Conservation (phyloP, 92 coral and sea anemone genomes). For the Paragorgia papillata region DNA sequence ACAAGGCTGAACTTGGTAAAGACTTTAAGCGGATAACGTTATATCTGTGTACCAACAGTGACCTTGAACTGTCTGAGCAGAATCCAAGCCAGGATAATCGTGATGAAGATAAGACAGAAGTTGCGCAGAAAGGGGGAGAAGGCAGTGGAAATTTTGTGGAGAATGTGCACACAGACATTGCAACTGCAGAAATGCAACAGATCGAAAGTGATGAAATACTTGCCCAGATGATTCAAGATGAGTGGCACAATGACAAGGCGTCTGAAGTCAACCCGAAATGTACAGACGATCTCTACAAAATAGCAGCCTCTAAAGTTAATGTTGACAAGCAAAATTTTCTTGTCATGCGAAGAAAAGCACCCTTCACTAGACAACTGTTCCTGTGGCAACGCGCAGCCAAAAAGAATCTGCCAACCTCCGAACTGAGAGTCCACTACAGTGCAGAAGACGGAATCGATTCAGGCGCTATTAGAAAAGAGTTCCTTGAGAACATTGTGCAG, state of each 20-base stretch:
- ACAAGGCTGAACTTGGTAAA: conserved; percentile 32
- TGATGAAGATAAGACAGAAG: no score
- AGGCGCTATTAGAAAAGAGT: conserved; percentile 49
- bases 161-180: not conserved
- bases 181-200: conserved; percentile 9
- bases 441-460: conserved; percentile 49
- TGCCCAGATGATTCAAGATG: conserved; percentile 28
- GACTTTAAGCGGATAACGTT: conserved; percentile 32
- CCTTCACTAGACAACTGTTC: conserved; percentile 36
- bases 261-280: conserved; percentile 7
- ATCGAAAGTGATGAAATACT: conserved; percentile 7
- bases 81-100: no score
- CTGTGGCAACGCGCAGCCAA: conserved; percentile 49
- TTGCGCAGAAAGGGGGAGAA: no score
- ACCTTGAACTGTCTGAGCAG: conserved; percentile 20
- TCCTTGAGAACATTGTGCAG: conserved; percentile 41
- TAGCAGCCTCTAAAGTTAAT: conserved; percentile 44
- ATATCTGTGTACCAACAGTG: conserved; percentile 15
- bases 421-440: conserved; percentile 36
- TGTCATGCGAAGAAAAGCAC: conserved; percentile 47
- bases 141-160: no score
- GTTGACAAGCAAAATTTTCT: conserved; percentile 35
- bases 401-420: conserved; percentile 40
- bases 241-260: not conserved
- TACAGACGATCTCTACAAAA: conserved; percentile 36